A percentile compares a stretch with the other conserved stretches of the same genome.
Conservation (phyloP, 2,113 vertebrate genomes). For the Vanacampus margaritifer region DNA sequence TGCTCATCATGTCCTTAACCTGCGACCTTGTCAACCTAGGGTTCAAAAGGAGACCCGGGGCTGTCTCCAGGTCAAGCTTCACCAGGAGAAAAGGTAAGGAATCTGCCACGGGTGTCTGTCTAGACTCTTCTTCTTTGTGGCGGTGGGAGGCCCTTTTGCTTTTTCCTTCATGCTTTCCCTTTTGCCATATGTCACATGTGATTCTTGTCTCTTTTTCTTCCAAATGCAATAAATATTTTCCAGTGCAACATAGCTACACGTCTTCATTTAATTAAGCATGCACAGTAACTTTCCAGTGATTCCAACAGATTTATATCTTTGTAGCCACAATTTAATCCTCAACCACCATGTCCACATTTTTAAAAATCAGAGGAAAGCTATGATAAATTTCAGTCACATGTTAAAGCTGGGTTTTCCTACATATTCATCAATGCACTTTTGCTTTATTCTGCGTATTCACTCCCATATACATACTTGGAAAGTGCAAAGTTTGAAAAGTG, state of each 20-base stretch:
- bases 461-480: neutral
- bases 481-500: neutral
- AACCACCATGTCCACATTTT: neutral
- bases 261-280: conserved; percentile 28
- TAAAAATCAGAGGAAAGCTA: neutral
- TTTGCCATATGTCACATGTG: neutral
- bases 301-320: neutral
- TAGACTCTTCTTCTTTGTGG: neutral
- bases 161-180: neutral
- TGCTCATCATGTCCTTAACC: conserved; percentile 5
- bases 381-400: neutral
- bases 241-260: conserved; percentile 2
- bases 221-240: conserved; percentile 18
- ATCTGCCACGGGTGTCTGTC: neutral
- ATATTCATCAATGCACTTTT: neutral
- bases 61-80: conserved; percentile 84
- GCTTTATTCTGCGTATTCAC: neutral
- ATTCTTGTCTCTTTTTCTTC: conserved; percentile 4
- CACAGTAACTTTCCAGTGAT: neutral
- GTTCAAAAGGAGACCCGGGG: conserved; percentile 90
- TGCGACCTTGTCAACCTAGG: conserved; percentile 67
- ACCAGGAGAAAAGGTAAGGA: conserved; percentile 83
- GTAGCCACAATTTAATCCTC: neutral
- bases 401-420: neutral
- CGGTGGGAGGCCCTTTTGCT: neutral